These are phyloP conservation scores for Epicampocera succincta DNA, from an alignment of 2,888 invertebrate species.

Conservation along the genomic window DNA sequence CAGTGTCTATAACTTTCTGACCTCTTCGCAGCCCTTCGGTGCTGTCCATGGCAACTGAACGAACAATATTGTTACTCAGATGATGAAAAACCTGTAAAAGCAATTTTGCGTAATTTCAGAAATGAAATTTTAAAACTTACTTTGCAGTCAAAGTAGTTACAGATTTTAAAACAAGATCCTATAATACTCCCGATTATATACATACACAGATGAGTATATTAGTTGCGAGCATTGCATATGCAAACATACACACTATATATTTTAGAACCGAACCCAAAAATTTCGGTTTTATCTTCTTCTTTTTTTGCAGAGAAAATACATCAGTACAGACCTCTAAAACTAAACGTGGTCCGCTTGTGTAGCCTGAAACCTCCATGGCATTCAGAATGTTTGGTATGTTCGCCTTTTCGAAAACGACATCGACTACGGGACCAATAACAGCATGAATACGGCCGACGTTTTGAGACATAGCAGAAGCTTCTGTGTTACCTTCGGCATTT, in stretches of 20 bases:
- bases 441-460: constrained; percentile 83
- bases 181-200: no score
- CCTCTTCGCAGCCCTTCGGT: constrained; percentile 96
- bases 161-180: no score
- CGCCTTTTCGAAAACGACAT: constrained; percentile 92
- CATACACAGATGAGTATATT: no score
- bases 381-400: constrained; percentile 91
- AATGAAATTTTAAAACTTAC: neutral
- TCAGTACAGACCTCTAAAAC: constrained; percentile 76
- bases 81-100: constrained; percentile 92
- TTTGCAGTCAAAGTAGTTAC: no score
- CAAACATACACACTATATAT: no score
- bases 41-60: constrained; percentile 96
- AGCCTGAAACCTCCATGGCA: constrained; percentile 89
- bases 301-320: no score
- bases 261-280: no score
- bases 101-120: neutral
- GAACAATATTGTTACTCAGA: constrained; percentile 94
- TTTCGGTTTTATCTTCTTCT: no score
- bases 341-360: constrained; percentile 83
- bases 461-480: neutral
- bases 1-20: constrained; percentile 90
- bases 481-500: no score
- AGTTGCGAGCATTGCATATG: no score
- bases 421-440: constrained; percentile 95